These are phyloP conservation scores for Scaptomyza graminum DNA, from an alignment of 1,140 invertebrate species.

Conservation along the genomic window DNA sequence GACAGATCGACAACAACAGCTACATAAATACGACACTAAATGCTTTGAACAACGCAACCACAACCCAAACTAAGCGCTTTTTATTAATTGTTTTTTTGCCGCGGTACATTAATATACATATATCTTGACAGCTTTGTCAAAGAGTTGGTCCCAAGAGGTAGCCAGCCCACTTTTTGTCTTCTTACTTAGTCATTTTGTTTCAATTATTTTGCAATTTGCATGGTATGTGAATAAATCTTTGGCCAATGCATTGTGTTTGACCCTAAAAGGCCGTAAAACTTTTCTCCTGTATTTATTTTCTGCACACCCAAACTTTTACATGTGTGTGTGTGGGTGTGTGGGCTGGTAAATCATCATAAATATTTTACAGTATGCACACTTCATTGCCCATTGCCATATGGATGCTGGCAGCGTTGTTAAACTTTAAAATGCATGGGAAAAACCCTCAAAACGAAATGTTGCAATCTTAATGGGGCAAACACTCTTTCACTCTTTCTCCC, in stretches of 20 bases:
- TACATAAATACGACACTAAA: constrained; percentile 26
- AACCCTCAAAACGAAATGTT: constrained; percentile 56
- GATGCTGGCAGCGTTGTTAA: constrained; percentile 11
- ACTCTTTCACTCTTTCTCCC: not conserved
- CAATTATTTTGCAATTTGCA: constrained; percentile 74
- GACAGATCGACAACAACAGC: not conserved
- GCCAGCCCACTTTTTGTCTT: constrained; percentile 18
- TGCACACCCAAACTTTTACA: constrained; percentile 37
- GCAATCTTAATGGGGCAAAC: constrained; percentile 63
- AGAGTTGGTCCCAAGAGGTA: constrained; percentile 24
- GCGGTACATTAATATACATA: constrained; percentile 46
- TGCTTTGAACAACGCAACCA: not conserved
- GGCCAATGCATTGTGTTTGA: constrained; percentile 39
- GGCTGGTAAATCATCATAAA: constrained; percentile 76
- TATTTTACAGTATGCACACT: constrained; percentile 73
- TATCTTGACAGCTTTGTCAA: constrained; percentile 27
- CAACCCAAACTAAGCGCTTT: constrained; percentile 24
- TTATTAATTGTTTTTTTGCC: constrained; percentile 48
- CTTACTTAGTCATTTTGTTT: constrained; percentile 56
- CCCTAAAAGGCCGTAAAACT: constrained; percentile 46
- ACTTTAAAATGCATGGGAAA: constrained; percentile 75
- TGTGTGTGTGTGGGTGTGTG: not conserved
- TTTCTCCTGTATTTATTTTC: constrained; percentile 9
- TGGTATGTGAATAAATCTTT: constrained; percentile 72
- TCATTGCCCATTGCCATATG: constrained; percentile 62